Conservation (phyloP, 2,113 vertebrate species). For the Rhizomys pruinosus region DNA sequence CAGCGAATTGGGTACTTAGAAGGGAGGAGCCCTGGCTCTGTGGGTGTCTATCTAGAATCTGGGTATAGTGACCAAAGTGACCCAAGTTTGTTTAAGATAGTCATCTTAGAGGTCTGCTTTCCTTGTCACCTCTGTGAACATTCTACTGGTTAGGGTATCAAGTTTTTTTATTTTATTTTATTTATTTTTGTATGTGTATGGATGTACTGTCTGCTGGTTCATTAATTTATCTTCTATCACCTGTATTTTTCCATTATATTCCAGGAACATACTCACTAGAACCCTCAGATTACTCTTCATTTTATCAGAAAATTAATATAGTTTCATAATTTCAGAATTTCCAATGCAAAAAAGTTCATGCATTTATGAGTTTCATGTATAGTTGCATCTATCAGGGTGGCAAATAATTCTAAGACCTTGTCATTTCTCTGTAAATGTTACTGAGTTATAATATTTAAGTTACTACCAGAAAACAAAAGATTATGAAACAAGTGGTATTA, state of each 20-base stretch:
- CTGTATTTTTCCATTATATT: neutral
- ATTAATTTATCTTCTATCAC: conserved; percentile 13
- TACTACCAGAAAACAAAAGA: neutral
- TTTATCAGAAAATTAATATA: neutral
- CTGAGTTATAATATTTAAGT: neutral
- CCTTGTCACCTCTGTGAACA: too few species aligned
- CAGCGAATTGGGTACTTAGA: too few species aligned
- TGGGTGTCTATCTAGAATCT: too few species aligned
- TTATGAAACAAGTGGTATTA: neutral
- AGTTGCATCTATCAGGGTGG: too few species aligned
- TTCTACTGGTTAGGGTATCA: too few species aligned
- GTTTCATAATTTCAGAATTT: neutral
- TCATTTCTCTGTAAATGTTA: neutral
- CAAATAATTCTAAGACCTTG: neutral
- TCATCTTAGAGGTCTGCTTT: too few species aligned
- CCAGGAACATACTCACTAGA: neutral
- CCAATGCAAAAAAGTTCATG: neutral
- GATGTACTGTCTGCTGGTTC: too few species aligned
- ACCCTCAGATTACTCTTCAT: neutral
- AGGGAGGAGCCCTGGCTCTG: too few species aligned
- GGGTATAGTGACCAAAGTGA: too few species aligned
- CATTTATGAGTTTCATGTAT: neutral
- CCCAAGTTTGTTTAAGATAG: too few species aligned
- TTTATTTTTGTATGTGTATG: too few species aligned
- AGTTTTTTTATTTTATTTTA: too few species aligned